Percentiles rank a stretch among this genome's conserved stretches.
Evolutionary conservation across 2,113 vertebrate genomes (phyloP).

Genomic region (Australoheros scitulus): DNA sequence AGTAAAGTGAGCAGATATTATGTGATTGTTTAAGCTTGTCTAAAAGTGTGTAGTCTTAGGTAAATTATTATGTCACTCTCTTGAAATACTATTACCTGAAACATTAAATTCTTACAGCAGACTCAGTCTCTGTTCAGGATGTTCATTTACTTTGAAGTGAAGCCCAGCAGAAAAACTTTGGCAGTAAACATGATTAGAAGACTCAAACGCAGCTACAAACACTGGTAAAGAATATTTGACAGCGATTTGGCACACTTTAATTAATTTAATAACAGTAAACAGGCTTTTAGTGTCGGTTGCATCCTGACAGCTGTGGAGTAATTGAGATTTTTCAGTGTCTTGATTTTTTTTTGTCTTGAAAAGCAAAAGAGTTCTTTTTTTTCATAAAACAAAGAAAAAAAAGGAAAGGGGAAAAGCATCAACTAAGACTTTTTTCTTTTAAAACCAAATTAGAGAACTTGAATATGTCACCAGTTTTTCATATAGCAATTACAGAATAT

Average conservation of each 20-base stretch:
- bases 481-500: not conserved
- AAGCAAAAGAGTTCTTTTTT: not conserved
- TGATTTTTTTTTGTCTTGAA: not conserved
- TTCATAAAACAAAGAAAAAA: not conserved
- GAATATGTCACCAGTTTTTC: not conserved
- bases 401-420: not conserved
- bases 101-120: not conserved
- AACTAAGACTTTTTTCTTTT: not conserved
- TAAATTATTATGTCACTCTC: not conserved
- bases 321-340: not conserved
- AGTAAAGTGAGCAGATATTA: not conserved
- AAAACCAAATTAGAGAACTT: not conserved
- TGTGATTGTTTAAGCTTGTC: not conserved
- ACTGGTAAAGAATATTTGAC: not conserved
- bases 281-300: not conserved
- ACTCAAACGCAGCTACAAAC: not conserved
- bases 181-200: not conserved
- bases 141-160: not conserved
- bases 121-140: not conserved
- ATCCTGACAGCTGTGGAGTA: not conserved
- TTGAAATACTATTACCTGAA: not conserved
- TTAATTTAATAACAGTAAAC: not conserved
- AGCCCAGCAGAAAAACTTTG: not conserved
- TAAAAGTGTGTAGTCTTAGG: not conserved
- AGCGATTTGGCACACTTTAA: not conserved